These are phyloP conservation scores for Neotoxoptera formosana DNA, from an alignment of 1,140 invertebrate species.

Conservation along the genomic window DNA sequence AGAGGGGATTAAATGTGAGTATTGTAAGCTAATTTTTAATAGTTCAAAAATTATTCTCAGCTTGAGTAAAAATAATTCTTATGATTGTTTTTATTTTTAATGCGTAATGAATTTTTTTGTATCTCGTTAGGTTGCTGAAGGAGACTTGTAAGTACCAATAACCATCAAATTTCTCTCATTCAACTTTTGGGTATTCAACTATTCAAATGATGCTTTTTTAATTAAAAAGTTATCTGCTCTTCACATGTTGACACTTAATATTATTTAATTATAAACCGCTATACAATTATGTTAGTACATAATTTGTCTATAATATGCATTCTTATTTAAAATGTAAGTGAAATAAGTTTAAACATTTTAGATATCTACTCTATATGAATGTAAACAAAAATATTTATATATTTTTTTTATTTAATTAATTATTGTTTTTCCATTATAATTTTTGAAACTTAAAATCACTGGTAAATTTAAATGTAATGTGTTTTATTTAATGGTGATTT, in stretches of 20 bases:
- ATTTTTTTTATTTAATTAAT: slow-evolving; percentile 49
- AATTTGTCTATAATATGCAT: slow-evolving; percentile 31
- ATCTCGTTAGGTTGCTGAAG: slow-evolving; percentile 57
- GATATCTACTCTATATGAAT: slow-evolving; percentile 11
- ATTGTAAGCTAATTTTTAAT: not conserved
- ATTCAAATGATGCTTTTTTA: slow-evolving; percentile 37
- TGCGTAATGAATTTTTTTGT: slow-evolving; percentile 55
- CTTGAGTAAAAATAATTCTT: slow-evolving; percentile 18
- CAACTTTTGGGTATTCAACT: slow-evolving; percentile 53
- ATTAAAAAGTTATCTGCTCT: slow-evolving; percentile 45
- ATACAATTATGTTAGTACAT: slow-evolving; percentile 36
- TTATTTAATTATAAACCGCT: slow-evolving; percentile 2
- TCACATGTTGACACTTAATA: slow-evolving; percentile 43
- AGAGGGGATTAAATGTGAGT: slow-evolving; percentile 44
- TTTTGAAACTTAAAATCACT: slow-evolving; percentile 11
- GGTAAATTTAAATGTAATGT: slow-evolving; percentile 18
- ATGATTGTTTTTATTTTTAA: slow-evolving; percentile 38
- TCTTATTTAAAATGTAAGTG: slow-evolving; percentile 36
- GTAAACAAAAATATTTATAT: slow-evolving; percentile 5
- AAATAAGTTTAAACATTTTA: slow-evolving; percentile 48
- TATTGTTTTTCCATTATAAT: slow-evolving; percentile 52
- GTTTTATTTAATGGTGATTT: slow-evolving; percentile 42
- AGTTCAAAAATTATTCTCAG: not conserved
- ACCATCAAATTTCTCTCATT: slow-evolving; percentile 52
- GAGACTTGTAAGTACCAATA: slow-evolving; percentile 52